A percentile compares a stretch with the other conserved stretches of the same genome.
Conservation (phyloP, 2,888 invertebrate species). For the Smittia sp. region DNA sequence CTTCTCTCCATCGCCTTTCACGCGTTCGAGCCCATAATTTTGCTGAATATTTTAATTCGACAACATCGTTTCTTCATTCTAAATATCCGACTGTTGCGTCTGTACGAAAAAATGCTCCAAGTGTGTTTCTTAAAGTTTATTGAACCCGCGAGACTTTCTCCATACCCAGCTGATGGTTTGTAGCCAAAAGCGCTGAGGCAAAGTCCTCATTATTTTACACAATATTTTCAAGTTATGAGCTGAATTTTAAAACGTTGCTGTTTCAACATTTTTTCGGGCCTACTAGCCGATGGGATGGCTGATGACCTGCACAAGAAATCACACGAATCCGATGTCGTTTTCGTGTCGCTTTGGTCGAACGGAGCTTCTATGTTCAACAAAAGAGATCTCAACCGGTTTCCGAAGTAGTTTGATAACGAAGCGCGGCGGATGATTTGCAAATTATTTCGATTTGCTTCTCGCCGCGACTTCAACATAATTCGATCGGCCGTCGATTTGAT, state of each 20-base stretch:
- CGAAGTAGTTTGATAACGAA: no score
- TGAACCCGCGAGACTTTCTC: slow-evolving; percentile 40
- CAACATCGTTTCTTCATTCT: slow-evolving; percentile 17
- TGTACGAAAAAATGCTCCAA: slow-evolving; percentile 33
- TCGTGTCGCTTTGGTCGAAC: neutral
- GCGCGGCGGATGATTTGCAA: no score
- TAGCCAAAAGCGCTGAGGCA: slow-evolving; percentile 32
- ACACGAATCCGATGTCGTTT: neutral
- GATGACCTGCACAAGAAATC: slow-evolving; percentile 33
- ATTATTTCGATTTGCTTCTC: no score
- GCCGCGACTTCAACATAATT: no score
- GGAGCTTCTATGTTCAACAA: slow-evolving; percentile 5
- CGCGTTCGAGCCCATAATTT: slow-evolving; percentile 22
- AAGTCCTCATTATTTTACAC: slow-evolving; percentile 27
- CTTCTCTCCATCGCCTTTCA: neutral
- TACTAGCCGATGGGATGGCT: neutral
- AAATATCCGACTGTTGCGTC: slow-evolving; percentile 39
- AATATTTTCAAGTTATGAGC: slow-evolving; percentile 32
- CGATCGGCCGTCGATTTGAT: no score
- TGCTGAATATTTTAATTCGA: slow-evolving; percentile 33
- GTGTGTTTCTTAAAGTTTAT: slow-evolving; percentile 35
- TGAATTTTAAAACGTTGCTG: slow-evolving; percentile 25
- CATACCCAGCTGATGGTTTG: slow-evolving; percentile 26
- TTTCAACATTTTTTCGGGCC: slow-evolving; percentile 23
- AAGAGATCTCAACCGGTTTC: no score